A percentile compares a stretch with the other conserved stretches of the same genome.
phyloP scores from a whole-genome alignment of 2,888 invertebrate species.

The Branchipolynoe longqiensis region DNA sequence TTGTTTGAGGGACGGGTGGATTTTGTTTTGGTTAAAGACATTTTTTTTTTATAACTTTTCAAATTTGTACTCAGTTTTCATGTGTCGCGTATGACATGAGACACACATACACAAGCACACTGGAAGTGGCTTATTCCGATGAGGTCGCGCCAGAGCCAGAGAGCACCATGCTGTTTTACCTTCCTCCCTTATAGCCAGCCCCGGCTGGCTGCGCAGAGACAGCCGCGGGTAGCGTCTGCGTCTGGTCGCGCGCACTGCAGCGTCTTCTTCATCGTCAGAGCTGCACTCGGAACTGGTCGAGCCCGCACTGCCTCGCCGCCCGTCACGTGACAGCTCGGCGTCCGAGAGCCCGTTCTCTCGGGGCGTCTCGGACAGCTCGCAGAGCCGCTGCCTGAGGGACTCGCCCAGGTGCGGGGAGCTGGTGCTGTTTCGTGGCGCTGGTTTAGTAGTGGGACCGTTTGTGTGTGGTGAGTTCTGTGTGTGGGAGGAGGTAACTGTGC shows the following conservation, averaged over 20 bases:
- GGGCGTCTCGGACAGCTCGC: not conserved
- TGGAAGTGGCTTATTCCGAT: too few relatives aligned
- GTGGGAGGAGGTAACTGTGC: constrained; percentile 35
- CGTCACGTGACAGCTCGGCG: not conserved
- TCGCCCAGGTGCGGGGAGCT: too few relatives aligned
- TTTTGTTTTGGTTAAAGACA: too few relatives aligned
- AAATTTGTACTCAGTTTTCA: too few relatives aligned
- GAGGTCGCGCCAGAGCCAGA: constrained; percentile 25
- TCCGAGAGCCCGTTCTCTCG: constrained; percentile 40
- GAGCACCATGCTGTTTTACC: constrained; percentile 48
- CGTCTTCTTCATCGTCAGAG: constrained; percentile 42
- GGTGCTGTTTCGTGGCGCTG: not conserved
- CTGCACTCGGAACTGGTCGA: constrained; percentile 22
- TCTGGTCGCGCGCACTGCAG: constrained; percentile 18
- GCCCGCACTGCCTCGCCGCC: constrained; percentile 30
- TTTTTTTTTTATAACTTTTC: too few relatives aligned
- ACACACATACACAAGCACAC: too few relatives aligned
- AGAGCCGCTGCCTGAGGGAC: not conserved
- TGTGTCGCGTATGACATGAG: too few relatives aligned
- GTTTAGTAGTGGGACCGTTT: constrained; percentile 17
- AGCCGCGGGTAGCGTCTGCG: constrained; percentile 42
- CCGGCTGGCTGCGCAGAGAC: constrained; percentile 30
- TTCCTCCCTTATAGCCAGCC: constrained; percentile 32
- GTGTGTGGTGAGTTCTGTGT: constrained; percentile 11
- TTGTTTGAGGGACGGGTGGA: too few relatives aligned